Conservation (phyloP, 2,888 invertebrate species). For the Geotrupes spiniger region DNA sequence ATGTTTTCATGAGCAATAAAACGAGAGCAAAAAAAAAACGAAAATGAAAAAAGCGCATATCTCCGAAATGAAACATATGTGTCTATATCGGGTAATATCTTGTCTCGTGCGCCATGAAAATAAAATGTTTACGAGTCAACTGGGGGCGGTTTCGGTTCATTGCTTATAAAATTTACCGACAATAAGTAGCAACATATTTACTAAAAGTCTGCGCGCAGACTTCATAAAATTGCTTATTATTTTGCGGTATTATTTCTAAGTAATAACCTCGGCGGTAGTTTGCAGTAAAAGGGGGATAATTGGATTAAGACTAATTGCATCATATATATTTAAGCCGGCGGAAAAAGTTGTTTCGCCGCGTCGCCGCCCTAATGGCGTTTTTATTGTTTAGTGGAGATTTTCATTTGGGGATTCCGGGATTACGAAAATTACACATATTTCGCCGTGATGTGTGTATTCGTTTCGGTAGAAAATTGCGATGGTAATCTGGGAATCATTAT, state of each 20-base stretch:
- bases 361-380: conserved; percentile 1
- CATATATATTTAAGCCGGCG: conserved; percentile 12
- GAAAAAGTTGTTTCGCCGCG: neutral
- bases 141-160: conserved; percentile 41
- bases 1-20: neutral
- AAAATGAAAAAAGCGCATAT: conserved; percentile 20
- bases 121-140: conserved; percentile 44
- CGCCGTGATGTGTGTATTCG: no score
- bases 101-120: conserved; percentile 32
- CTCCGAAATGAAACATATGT: conserved; percentile 25
- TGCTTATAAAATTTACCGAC: conserved; percentile 43
- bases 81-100: conserved; percentile 28
- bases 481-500: no score
- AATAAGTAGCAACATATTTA: conserved; percentile 35
- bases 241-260: conserved; percentile 6
- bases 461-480: no score
- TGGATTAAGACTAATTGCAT: conserved; percentile 11
- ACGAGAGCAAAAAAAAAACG: conserved; percentile 12
- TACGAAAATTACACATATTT: no score
- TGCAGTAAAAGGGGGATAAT: conserved; percentile 9
- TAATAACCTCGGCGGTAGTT: conserved; percentile 3
- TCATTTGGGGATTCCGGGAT: no score
- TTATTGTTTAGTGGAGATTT: conserved; percentile 4
- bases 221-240: conserved; percentile 36
- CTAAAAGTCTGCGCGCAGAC: conserved; percentile 20